phyloP scores from a whole-genome alignment of 2,797 vertebrate genomes.

The Squalus acanthias region DNA sequence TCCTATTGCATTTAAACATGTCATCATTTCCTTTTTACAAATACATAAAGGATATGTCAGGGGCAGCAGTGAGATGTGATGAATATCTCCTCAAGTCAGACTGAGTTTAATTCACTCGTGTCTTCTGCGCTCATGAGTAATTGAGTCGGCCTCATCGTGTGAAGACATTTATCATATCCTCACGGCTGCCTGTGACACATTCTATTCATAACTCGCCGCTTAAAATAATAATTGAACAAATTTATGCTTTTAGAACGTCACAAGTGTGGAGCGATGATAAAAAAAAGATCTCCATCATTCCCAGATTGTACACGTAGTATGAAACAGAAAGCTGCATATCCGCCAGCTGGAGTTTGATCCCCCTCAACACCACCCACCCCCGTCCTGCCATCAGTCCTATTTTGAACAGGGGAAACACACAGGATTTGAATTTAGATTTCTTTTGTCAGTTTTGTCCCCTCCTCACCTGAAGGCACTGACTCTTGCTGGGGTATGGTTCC shows the following conservation, averaged over 20 bases:
- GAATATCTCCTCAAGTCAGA: neutral
- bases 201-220: conserved; percentile 12
- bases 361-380: neutral
- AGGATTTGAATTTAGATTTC: neutral
- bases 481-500: neutral
- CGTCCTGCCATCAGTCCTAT: neutral
- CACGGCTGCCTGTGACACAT: conserved; percentile 7
- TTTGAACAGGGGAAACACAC: neutral
- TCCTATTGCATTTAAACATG: neutral
- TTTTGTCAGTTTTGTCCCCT: neutral
- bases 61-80: neutral
- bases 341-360: neutral
- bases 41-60: neutral
- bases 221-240: conserved; percentile 28
- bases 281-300: neutral
- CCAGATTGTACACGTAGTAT: neutral
- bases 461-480: neutral
- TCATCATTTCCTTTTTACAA: conserved; percentile 32
- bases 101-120: neutral
- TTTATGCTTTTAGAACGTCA: conserved; percentile 1
- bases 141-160: neutral
- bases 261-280: neutral
- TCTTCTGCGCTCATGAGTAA: neutral
- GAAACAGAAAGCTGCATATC: neutral
- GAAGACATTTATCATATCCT: conserved; percentile 25